Evolutionary conservation across 2,113 vertebrate genomes (phyloP), one percentile per base, ranked within the genome.

Genomic region (Bufo bufo): DNA sequence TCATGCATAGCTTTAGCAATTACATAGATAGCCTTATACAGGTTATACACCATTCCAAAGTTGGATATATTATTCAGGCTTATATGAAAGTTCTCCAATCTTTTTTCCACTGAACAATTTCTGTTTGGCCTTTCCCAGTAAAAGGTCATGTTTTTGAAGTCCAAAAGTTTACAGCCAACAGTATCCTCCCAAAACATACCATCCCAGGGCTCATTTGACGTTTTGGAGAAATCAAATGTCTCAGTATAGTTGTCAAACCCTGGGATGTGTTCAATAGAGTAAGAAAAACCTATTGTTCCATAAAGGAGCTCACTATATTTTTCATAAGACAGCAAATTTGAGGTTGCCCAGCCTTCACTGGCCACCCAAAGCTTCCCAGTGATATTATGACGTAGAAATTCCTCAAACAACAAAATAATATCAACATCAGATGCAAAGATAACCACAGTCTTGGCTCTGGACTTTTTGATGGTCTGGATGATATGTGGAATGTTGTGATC

Each of bases 1-100:
- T 89, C 23, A 58, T 90, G 90, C 17, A 90, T 75, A 6, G 88
- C 84, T 43, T 90, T 74, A 19, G 87, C 88, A 10, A 89, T 65
- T 0, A 86, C 79, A 61, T 84, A 65, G 12, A 90, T 45, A 50
- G 90, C 90, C 61, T 58, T 89, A 69, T 89, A 87, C 4, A 86
- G 83, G 54, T 89, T 89, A 19, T 86, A 89, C 10, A 85, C 4
- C 4, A 47, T 1, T 14, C 75, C 6, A 10, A 80, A 0, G 20
- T 14, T 88, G 71, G 81, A n/a, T 11, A 65, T 14, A 75, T 90
- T 63, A 50, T 45, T 43, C 8, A 85, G 54, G n/a, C 6, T 45
- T 6, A 77, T 81, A 5, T 66, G 56, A 43, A 82, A 20, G 6
- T 8, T 45, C 8, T 79, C 79, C 59, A 89, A 6, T 4, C 45